Base-by-base conservation (phyloP, 2,113 vertebrate genomes). In the Sakesphorus luctuosus region DNA sequence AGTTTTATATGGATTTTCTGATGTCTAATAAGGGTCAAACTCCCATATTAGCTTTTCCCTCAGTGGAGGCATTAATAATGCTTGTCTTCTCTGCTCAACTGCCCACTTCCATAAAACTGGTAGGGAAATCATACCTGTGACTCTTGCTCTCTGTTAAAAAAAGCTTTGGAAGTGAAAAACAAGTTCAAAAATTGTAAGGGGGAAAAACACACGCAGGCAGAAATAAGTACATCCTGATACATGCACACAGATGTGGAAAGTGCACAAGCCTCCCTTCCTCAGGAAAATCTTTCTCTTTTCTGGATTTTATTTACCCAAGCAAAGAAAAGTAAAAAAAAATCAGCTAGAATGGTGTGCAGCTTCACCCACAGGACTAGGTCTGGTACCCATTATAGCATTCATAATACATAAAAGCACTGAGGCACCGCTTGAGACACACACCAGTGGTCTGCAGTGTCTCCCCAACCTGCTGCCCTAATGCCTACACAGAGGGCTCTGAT, bases 11-110 rank as follows among this genome's bases (percentile, higher is more conserved):
- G 56, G 80, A 47, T 92, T 95, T 95, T 86, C 65, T 84, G 38
- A 67, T 89, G 79, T 52, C 56, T 95, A 95, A 95, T 94, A 95
- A 93, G 90, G 90, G 94, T 89, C 89, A 96, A 94, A 69, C 65
- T 92, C 73, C 82, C 47, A n/a, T 81, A 92, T 86, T 83, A 96
- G 40, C n/a, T 92, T 93, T 96, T 94, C 76, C 50, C 56, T 94
- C 59, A 33, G 21, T 75, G 72, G 7, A 95, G 68, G 63, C 13
- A 91, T 95, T 96, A 96, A 53, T 95, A 94, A 95, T 90, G 84
- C 82, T 75, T 96, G 94, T 96, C 94, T 96, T 73, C 65, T 95
- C 86, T 72, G 76, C 65, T 95, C 94, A 96, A 61, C 76, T 89
- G 80, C 83, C 86, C 56, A 19, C 50, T 93, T 90, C 89, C 76